Base-by-base conservation (phyloP, 2,113 vertebrate genomes). In the Morone chrysops region DNA sequence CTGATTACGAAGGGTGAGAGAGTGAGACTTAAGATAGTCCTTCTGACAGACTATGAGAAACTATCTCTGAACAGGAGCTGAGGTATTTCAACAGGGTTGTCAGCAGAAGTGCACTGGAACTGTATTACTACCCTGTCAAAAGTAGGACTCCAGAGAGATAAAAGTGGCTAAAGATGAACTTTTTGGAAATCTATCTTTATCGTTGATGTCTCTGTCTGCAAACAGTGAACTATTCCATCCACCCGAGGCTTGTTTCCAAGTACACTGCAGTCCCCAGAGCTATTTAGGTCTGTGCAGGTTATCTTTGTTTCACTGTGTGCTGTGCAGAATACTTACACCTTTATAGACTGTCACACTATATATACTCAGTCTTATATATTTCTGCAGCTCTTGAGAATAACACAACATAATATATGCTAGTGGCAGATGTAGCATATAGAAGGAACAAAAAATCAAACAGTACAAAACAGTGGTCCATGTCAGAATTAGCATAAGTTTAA, bases 101-200 rank as follows among this genome's bases (percentile, higher is more conserved):
- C 45, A 50, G 45, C 65, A 48, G 45, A 47, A 67, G 65, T 68
- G 2, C 59, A 17, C 31, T 38, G 59, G 25, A 22, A 25, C 8
- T 50, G 65, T 48, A 48, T 68, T 45, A 68, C 43, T 48, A 48
- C 22, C 22, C 65, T 67, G 45, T 50, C 13, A 22, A 8, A 22
- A 67, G 65, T 48, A 47, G 8, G 14, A 38, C 31, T 61, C 31
- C 36, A 40, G 17, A 62, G 60, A 38, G 60, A 62, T 36, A 17
- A 62, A 10, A 62, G 60, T 48, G 47, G 13, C 14, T 13, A 48
- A 48, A 48, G 47, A 14, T 62, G 20, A 16, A 62, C 16, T 10
- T 68, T 31, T 14, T 50, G 22, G 8, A 31, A 68, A 31, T 50
- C 65, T 68, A 68, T 68, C 17, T 68, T 47, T 68, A 68, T 68